These are phyloP conservation scores for Carabus problematicus DNA, from an alignment of 2,888 invertebrate genomes.

Conservation along the genomic window DNA sequence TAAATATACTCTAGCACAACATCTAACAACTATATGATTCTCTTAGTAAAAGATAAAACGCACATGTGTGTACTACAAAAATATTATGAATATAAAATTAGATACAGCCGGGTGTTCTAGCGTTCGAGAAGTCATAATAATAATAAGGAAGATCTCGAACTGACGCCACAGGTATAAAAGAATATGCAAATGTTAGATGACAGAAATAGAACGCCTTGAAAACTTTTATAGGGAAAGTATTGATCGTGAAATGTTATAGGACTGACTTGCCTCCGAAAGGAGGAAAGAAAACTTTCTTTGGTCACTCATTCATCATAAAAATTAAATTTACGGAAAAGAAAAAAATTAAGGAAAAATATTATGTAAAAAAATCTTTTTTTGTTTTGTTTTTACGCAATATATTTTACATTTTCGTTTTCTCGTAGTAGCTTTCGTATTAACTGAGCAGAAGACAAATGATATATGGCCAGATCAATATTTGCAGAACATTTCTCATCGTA, in stretches of 20 bases:
- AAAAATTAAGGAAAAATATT: too few species aligned
- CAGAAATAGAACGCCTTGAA: conserved; percentile 4
- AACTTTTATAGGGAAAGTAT: conserved; percentile 8
- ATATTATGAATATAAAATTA: too few species aligned
- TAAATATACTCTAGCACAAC: too few species aligned
- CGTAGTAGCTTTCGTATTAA: conserved; percentile 1
- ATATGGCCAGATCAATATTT: conserved; percentile 15
- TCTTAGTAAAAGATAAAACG: too few species aligned
- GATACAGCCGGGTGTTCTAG: not conserved
- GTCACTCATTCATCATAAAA: too few species aligned
- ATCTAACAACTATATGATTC: too few species aligned
- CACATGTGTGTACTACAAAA: too few species aligned
- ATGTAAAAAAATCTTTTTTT: too few species aligned
- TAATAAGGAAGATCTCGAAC: not conserved
- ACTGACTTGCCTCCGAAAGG: too few species aligned
- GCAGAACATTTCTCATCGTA: conserved; percentile 4
- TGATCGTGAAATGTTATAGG: not conserved
- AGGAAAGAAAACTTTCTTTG: too few species aligned
- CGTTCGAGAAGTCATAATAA: not conserved
- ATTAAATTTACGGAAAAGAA: too few species aligned
- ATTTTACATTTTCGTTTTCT: not conserved
- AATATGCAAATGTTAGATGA: not conserved
- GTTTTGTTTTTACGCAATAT: conserved; percentile 1
- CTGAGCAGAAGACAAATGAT: conserved; percentile 24
- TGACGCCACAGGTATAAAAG: conserved; percentile 3